phyloP scores from a whole-genome alignment of 2,113 vertebrate genomes.

The Rhineura floridana region DNA sequence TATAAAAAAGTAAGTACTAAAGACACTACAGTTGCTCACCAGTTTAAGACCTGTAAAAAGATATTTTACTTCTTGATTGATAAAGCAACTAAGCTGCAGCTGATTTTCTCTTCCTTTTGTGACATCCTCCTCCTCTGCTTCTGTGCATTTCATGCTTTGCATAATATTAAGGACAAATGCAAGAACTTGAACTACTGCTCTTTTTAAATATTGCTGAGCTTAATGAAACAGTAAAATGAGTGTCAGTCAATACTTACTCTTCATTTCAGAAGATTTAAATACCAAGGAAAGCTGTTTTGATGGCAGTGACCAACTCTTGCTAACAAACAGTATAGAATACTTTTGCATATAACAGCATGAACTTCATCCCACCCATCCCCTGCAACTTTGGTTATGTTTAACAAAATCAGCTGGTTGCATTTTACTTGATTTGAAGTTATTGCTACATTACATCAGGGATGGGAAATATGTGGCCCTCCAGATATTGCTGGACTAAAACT shows the following conservation, averaged over 20 bases:
- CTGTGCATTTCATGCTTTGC: conserved; percentile 97
- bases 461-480: background rate
- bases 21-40: conserved; percentile 76
- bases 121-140: conserved; percentile 94
- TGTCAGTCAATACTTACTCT: background rate
- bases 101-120: conserved; percentile 95
- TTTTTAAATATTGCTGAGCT: background rate
- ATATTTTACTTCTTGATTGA: conserved; percentile 99
- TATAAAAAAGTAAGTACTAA: background rate
- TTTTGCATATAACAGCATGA: background rate
- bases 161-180: conserved; percentile 74
- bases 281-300: background rate
- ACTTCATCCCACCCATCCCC: background rate
- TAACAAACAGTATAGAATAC: background rate
- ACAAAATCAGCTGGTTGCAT: background rate
- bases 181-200: conserved; percentile 35
- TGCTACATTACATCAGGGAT: background rate
- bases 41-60: conserved; percentile 94
- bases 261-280: background rate
- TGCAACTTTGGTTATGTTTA: background rate
- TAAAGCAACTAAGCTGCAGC: conserved; percentile 98
- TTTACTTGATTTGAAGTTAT: background rate
- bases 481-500: background rate
- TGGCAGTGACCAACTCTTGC: background rate
- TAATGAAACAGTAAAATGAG: background rate